Conservation (phyloP, 1,140 invertebrate genomes). For the Drosophila littoralis region DNA sequence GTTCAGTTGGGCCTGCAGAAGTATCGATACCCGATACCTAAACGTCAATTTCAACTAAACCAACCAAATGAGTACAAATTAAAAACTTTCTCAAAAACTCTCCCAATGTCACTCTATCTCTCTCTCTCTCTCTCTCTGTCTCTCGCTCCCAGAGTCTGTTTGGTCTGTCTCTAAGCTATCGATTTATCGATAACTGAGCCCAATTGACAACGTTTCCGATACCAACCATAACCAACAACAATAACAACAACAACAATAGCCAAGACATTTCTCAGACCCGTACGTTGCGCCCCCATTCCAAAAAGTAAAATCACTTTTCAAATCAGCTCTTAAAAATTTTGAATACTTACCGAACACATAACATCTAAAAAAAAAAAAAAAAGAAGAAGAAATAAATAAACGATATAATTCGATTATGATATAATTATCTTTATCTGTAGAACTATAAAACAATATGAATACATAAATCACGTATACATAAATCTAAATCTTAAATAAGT, state of each 20-base stretch:
- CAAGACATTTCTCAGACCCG: slow-evolving; percentile 39
- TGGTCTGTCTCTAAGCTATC: slow-evolving; percentile 9
- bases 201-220: slow-evolving; percentile 30
- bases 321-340: slow-evolving; percentile 20
- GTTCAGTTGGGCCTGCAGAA: slow-evolving; percentile 9
- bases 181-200: slow-evolving; percentile 10
- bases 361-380: slow-evolving; percentile 72
- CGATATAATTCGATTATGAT: slow-evolving; percentile 51
- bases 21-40: background rate
- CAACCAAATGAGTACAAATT: no score
- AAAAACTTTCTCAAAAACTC: no score
- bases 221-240: slow-evolving; percentile 32
- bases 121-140: slow-evolving; percentile 24
- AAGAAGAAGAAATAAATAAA: slow-evolving; percentile 49
- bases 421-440: slow-evolving; percentile 51
- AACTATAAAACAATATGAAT: slow-evolving; percentile 53
- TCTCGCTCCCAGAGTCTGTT: slow-evolving; percentile 8
- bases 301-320: slow-evolving; percentile 31
- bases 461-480: slow-evolving; percentile 28
- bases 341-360: slow-evolving; percentile 73
- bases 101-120: background rate
- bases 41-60: no score
- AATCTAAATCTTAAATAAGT: slow-evolving; percentile 30
- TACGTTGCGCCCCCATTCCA: slow-evolving; percentile 50
- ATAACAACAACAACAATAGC: slow-evolving; percentile 28